Evolutionary conservation across 2,113 vertebrate genomes (phyloP).

Genomic region (Riparia riparia): DNA sequence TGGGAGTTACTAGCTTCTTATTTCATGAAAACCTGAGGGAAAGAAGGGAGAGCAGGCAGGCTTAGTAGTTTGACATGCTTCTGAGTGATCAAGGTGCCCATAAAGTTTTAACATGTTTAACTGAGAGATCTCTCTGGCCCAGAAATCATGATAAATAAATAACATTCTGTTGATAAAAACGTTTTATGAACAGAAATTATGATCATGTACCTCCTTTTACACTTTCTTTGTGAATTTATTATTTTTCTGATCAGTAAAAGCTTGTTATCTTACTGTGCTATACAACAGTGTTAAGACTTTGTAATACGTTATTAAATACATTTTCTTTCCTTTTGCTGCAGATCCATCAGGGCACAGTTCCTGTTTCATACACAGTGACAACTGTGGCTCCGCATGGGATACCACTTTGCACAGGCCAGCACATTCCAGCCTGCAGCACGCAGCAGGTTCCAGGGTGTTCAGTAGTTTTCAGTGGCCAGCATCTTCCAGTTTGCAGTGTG

Average conservation of each 20-base stretch:
- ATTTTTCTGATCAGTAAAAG: not conserved
- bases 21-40: not conserved
- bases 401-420: conserved; percentile 92
- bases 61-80: not conserved
- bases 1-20: not conserved
- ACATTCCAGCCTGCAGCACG: conserved; percentile 91
- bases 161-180: not conserved
- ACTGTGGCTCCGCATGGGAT: conserved; percentile 92
- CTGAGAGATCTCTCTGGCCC: not conserved
- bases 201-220: not conserved
- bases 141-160: not conserved
- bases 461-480: conserved; percentile 96
- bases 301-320: not conserved
- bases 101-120: not conserved
- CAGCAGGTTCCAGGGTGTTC: conserved; percentile 94
- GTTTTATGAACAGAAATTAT: not conserved
- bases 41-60: not conserved
- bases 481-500: conserved; percentile 94
- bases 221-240: not conserved
- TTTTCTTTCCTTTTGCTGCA: conserved; percentile 45
- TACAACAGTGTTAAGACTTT: not conserved
- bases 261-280: not conserved
- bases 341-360: conserved; percentile 92
- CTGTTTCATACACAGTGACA: conserved; percentile 94
- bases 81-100: not conserved